These are phyloP conservation scores for Thyatira batis DNA, from an alignment of 2,888 invertebrate species.

Conservation along the genomic window DNA sequence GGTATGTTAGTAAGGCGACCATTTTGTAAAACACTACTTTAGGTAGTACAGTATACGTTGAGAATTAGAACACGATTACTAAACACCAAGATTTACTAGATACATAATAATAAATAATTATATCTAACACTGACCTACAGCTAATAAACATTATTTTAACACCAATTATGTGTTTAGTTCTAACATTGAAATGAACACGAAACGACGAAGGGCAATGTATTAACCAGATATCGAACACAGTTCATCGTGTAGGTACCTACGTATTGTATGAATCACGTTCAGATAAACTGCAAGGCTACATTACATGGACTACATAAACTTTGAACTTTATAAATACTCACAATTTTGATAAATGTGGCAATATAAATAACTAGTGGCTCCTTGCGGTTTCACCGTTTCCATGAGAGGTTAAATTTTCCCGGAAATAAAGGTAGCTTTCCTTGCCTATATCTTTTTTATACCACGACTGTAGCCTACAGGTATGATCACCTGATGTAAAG, in stretches of 20 bases:
- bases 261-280: slow-evolving; percentile 58
- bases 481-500: no score
- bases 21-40: no score
- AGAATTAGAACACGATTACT: neutral
- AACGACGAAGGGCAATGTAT: slow-evolving; percentile 55
- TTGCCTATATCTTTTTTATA: no score
- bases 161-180: slow-evolving; percentile 42
- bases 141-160: slow-evolving; percentile 11
- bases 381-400: no score
- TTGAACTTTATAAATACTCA: slow-evolving; percentile 21
- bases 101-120: slow-evolving; percentile 6
- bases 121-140: slow-evolving; percentile 39
- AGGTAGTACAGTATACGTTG: neutral
- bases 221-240: slow-evolving; percentile 47
- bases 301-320: slow-evolving; percentile 17
- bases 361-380: no score
- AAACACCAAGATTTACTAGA: neutral
- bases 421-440: no score
- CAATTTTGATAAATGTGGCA: slow-evolving; percentile 4
- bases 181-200: slow-evolving; percentile 57
- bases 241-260: slow-evolving; percentile 11
- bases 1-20: no score
- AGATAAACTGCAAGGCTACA: slow-evolving; percentile 67
- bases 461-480: no score
- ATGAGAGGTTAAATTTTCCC: no score